phyloP scores from a whole-genome alignment of 1,140 invertebrate genomes.

The Archegozetes longisetosus region DNA sequence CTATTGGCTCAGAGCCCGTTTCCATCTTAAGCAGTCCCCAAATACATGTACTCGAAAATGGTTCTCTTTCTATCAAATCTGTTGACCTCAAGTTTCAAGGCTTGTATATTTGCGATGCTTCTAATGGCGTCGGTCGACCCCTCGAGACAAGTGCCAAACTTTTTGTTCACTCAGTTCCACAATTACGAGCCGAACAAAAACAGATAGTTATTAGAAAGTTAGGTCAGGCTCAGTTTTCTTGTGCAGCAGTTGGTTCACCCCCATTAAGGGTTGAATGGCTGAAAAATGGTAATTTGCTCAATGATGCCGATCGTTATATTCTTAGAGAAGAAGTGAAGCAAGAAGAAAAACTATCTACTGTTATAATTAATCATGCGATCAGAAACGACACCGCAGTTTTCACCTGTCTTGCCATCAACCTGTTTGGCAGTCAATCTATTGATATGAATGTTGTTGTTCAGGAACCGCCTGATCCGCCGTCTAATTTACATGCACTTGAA shows the following conservation, averaged over 20 bases:
- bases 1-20: neutral
- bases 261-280: slow-evolving; percentile 57
- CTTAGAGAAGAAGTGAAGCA: slow-evolving; percentile 7
- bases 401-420: slow-evolving; percentile 30
- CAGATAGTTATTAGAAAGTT: slow-evolving; percentile 15
- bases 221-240: slow-evolving; percentile 19
- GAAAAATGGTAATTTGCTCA: slow-evolving; percentile 42
- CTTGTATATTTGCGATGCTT: slow-evolving; percentile 35
- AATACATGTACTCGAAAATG: slow-evolving; percentile 25
- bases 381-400: slow-evolving; percentile 30
- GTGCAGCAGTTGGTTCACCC: slow-evolving; percentile 40
- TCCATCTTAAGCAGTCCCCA: slow-evolving; percentile 22
- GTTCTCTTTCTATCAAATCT: slow-evolving; percentile 21
- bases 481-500: slow-evolving; percentile 20
- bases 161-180: slow-evolving; percentile 28
- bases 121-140: slow-evolving; percentile 33
- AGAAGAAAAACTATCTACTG: neutral
- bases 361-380: neutral
- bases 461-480: slow-evolving; percentile 23
- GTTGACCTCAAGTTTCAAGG: slow-evolving; percentile 24
- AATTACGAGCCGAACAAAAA: neutral
- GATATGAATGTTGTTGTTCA: slow-evolving; percentile 28
- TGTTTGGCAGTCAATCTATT: slow-evolving; percentile 28
- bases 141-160: slow-evolving; percentile 34
- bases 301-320: neutral